Conservation (phyloP, 2,113 vertebrate genomes). For the Petroica traversi region DNA sequence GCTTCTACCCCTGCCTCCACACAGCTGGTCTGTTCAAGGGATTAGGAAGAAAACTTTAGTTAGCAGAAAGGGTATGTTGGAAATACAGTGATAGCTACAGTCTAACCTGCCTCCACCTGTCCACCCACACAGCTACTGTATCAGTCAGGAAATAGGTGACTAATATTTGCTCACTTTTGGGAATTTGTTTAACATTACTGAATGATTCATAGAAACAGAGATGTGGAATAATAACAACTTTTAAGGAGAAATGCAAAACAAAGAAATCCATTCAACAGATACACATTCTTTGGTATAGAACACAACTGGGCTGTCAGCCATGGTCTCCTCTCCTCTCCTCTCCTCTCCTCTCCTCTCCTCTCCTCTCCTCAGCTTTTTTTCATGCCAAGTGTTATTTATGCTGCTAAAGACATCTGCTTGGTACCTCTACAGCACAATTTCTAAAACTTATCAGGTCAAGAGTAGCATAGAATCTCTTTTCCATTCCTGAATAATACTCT, state of each 20-base stretch:
- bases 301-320: not conserved
- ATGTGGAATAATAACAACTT: not conserved
- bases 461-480: not conserved
- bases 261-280: not conserved
- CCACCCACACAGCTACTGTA: not conserved
- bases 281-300: not conserved
- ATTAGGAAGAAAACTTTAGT: constrained; percentile 27
- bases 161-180: constrained; percentile 33
- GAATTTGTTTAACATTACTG: not conserved
- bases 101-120: constrained; percentile 44
- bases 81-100: not conserved
- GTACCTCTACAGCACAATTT: not conserved
- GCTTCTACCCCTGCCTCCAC: not conserved
- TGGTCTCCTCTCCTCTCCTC: not conserved
- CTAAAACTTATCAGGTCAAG: not conserved
- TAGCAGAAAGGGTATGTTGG: not conserved
- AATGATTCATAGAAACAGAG: constrained; percentile 12
- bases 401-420: not conserved
- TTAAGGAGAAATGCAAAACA: not conserved
- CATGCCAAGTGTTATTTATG: not conserved
- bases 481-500: not conserved
- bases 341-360: not conserved
- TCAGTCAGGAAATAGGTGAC: constrained; percentile 20
- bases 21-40: not conserved
- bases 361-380: not conserved